These are phyloP conservation scores for Heliocidaris tuberculata DNA, from an alignment of 35 echinoderm and acorn worm genomes.

Conservation along the genomic window DNA sequence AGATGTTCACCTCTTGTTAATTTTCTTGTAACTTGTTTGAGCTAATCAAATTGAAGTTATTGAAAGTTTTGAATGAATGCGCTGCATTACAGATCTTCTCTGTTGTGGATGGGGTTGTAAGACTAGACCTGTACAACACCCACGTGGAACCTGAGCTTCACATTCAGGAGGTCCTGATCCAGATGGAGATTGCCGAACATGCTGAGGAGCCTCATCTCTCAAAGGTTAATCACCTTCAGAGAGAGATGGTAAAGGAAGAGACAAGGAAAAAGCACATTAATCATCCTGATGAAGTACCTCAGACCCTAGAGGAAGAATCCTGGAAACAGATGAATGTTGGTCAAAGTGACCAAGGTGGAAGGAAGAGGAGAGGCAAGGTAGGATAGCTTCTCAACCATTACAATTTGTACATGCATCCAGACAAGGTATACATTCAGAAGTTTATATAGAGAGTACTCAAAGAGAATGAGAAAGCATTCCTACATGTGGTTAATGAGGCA, in stretches of 20 bases:
- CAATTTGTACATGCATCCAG: too few relatives aligned
- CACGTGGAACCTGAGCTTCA: slow-evolving; percentile 55
- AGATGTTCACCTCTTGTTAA: too few relatives aligned
- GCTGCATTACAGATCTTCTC: slow-evolving; percentile 69
- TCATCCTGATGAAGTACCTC: neutral
- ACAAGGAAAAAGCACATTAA: neutral
- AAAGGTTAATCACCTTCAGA: slow-evolving; percentile 61
- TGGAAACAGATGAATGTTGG: slow-evolving; percentile 9
- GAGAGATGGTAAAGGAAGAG: neutral
- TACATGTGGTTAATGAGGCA: too few relatives aligned
- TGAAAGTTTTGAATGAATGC: too few relatives aligned
- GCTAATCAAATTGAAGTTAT: too few relatives aligned
- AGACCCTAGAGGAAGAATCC: neutral
- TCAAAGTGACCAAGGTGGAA: neutral
- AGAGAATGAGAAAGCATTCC: too few relatives aligned
- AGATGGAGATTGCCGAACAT: slow-evolving; percentile 60
- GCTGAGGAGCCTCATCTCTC: slow-evolving; percentile 81
- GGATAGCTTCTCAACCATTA: neutral
- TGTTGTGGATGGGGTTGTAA: slow-evolving; percentile 64
- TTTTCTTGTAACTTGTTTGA: too few relatives aligned
- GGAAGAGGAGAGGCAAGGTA: slow-evolving; percentile 20
- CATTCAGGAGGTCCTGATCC: slow-evolving; percentile 73
- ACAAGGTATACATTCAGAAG: too few relatives aligned
- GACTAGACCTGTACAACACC: slow-evolving; percentile 75
- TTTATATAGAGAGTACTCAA: too few relatives aligned